Conservation (phyloP, 2,797 vertebrate genomes). For the Tachyglossus aculeatus region DNA sequence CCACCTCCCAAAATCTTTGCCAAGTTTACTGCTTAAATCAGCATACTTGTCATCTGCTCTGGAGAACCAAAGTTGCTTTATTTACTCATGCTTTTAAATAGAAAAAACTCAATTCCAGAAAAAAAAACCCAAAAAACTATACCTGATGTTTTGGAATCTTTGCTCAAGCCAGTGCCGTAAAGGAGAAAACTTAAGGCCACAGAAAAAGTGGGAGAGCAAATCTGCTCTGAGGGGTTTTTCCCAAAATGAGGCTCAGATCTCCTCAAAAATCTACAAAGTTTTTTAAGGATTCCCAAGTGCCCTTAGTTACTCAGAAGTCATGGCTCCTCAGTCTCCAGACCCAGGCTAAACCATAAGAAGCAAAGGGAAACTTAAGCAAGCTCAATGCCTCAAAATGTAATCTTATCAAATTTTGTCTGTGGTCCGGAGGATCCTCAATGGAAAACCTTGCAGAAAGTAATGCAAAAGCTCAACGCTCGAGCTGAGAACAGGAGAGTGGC, state of each 20-base stretch:
- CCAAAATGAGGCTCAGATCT: background rate
- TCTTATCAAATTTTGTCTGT: background rate
- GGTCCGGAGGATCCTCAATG: background rate
- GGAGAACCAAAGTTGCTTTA: background rate
- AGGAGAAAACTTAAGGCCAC: conserved; percentile 60
- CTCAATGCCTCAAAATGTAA: background rate
- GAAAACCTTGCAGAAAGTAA: background rate
- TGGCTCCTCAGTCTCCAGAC: background rate
- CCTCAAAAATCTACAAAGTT: background rate
- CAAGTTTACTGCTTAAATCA: background rate
- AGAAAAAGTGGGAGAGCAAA: conserved; percentile 48
- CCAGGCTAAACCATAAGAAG: background rate
- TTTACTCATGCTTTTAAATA: conserved; percentile 25
- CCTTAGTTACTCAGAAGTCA: background rate
- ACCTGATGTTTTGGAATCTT: conserved; percentile 46
- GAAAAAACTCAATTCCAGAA: conserved; percentile 40
- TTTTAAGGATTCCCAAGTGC: background rate
- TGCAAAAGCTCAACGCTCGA: conserved; percentile 45
- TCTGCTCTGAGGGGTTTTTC: conserved; percentile 12
- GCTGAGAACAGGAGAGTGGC: conserved; percentile 44
- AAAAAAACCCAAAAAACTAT: conserved; percentile 41
- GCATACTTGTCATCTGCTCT: background rate
- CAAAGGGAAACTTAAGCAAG: background rate
- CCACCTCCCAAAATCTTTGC: background rate
- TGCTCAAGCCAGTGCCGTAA: conserved; percentile 42